Evolutionary conservation across 2,797 vertebrate species (phyloP).

Genomic region (Spinibarbus caldwelli): DNA sequence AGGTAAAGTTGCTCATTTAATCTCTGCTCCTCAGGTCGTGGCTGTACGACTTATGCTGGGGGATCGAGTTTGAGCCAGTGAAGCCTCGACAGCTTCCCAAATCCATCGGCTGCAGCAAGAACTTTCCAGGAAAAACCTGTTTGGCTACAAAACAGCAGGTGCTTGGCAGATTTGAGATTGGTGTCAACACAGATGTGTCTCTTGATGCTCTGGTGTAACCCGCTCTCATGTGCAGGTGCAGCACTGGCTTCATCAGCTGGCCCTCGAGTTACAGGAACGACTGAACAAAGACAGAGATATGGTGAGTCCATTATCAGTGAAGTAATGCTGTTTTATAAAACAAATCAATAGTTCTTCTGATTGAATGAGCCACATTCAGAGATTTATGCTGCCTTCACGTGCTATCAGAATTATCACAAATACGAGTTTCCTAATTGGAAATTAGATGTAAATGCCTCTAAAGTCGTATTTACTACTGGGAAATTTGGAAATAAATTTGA

Average conservation of each 20-base stretch:
- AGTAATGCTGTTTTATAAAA: too few species aligned
- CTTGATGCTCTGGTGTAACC: background rate
- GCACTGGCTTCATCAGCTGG: slow-evolving; percentile 92
- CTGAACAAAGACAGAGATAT: slow-evolving; percentile 88
- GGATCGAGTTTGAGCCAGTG: slow-evolving; percentile 93
- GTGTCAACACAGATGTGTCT: too few species aligned
- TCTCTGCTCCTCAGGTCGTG: slow-evolving; percentile 82
- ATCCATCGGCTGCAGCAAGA: slow-evolving; percentile 96
- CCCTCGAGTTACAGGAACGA: slow-evolving; percentile 93
- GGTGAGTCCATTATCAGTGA: slow-evolving; percentile 73
- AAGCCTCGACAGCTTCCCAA: slow-evolving; percentile 91
- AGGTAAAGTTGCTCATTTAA: background rate
- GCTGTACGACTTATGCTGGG: slow-evolving; percentile 92
- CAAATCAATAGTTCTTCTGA: background rate
- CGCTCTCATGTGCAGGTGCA: slow-evolving; percentile 80
- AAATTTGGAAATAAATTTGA: too few species aligned
- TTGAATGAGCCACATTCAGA: too few species aligned
- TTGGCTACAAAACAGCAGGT: slow-evolving; percentile 88
- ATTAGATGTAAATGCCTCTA: too few species aligned
- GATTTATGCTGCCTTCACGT: background rate
- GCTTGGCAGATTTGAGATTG: background rate
- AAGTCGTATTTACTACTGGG: too few species aligned
- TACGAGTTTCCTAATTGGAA: too few species aligned
- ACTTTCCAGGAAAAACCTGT: slow-evolving; percentile 87
- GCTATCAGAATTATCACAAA: too few species aligned